Conservation (phyloP, 2,888 invertebrate species). For the Baronia brevicornis region DNA sequence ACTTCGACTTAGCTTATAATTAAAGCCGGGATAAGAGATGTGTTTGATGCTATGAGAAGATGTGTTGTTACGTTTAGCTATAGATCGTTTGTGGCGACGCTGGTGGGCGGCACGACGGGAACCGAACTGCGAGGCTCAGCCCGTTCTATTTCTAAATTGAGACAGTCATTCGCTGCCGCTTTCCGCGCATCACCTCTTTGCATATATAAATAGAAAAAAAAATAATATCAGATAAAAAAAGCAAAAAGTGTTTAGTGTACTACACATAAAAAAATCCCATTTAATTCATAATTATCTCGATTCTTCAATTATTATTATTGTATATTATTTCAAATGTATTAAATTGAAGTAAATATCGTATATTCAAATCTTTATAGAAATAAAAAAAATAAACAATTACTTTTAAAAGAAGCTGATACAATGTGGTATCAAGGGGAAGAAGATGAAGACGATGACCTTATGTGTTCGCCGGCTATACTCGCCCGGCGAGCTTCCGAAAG, state of each 20-base stretch:
- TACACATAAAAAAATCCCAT: not conserved
- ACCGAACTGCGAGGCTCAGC: constrained; percentile 44
- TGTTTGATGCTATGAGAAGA: too few species aligned
- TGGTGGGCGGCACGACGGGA: constrained; percentile 24
- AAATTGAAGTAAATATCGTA: too few species aligned
- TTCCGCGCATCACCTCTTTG: constrained; percentile 66
- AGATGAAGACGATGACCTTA: constrained; percentile 89
- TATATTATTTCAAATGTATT: too few species aligned
- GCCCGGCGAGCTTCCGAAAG: constrained; percentile 91
- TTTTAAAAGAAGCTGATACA: too few species aligned
- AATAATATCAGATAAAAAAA: constrained; percentile 8
- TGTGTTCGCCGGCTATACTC: constrained; percentile 91
- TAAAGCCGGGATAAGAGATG: too few species aligned
- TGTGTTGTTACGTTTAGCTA: constrained; percentile 13
- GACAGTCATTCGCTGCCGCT: constrained; percentile 69
- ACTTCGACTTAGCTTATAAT: too few species aligned
- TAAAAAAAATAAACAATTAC: too few species aligned
- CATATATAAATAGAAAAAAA: constrained; percentile 36
- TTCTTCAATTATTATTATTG: too few species aligned
- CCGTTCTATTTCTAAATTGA: constrained; percentile 73
- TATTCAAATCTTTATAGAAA: too few species aligned
- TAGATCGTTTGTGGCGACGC: constrained; percentile 19
- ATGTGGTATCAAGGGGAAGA: constrained; percentile 89
- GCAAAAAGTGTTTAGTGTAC: constrained; percentile 7
- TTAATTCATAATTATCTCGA: too few species aligned